Evolutionary conservation across 1,140 invertebrate genomes (phyloP), one percentile per base, ranked within the genome.

Genomic region (Lutraria rhynchaena): DNA sequence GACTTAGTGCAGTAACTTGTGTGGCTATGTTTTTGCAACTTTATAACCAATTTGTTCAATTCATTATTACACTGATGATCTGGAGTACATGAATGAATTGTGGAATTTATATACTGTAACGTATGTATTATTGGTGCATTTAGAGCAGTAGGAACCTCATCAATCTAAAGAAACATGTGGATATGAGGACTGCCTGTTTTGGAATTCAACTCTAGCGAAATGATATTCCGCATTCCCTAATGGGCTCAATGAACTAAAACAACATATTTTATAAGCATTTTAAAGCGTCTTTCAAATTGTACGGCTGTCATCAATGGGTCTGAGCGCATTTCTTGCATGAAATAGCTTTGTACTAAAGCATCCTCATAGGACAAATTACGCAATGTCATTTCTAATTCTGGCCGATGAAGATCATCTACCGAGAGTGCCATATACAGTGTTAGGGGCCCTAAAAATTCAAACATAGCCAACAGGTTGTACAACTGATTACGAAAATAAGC

Each of bases 381-480:
- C 15, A 73, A 73, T 7, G 3, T 1, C 69, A 73, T 73, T 2
- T 33, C 53, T 24, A 57, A 46, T 44, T 67, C 63, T 22, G 63
- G n/a, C 41, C 63, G 44, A 46, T 67, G 63, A 5, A 67, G 13
- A 51, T 73, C 69, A 73, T 73, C 69, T 22, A 51, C 69, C 46
- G 80, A 82, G 15, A 75, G 33, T 4, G 69, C 63, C 49, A 82
- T 44, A 49, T 75, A 81, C 22, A 81, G 49, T 19, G 65, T 71
- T 19, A 71, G 71, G n/a, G 80, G 80, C 3, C 70, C 80, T 35
- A 82, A 63, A 37, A 13, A 41, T 17, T 55, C 33, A 37, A 75
- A 75, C 46, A 82, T 75, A 27, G 80, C 69, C 7, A 76, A 35
- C 46, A 82, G 35, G 41, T 82, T 55, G 29, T 53, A 82, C 33